phyloP scores from a whole-genome alignment of 2,797 vertebrate genomes.

The Lutjanus campechanus region DNA sequence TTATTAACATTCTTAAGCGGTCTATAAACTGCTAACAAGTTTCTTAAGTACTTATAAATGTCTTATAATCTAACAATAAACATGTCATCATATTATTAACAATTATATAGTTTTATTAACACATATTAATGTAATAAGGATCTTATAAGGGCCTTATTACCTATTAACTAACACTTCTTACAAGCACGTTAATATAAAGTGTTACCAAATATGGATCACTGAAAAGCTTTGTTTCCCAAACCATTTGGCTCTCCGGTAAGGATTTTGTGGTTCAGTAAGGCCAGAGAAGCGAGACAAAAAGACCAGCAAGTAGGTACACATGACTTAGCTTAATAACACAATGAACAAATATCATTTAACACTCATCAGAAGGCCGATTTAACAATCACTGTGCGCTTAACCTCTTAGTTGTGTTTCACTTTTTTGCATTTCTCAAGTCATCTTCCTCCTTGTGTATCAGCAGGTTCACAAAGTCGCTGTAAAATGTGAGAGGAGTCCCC shows the following conservation, averaged over 20 bases:
- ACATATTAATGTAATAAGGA: no score
- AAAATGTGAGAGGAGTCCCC: constrained; percentile 26
- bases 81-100: no score
- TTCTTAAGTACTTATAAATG: no score
- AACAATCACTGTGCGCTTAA: constrained; percentile 62
- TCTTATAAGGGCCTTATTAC: no score
- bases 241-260: constrained; percentile 37
- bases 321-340: constrained; percentile 57
- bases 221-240: constrained; percentile 29
- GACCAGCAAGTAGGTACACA: constrained; percentile 39
- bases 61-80: no score
- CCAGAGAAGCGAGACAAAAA: constrained; percentile 56
- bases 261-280: constrained; percentile 72
- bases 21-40: no score
- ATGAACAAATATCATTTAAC: constrained; percentile 53
- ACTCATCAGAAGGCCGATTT: constrained; percentile 70
- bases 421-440: constrained; percentile 40
- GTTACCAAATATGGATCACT: constrained; percentile 7
- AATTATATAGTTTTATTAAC: no score
- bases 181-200: background rate
- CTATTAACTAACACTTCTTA: no score
- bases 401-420: constrained; percentile 35
- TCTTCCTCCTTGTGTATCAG: constrained; percentile 19
- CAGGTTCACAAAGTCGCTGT: constrained; percentile 38
- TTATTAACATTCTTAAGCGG: no score